A percentile compares a stretch with the other conserved stretches of the same genome.
Evolutionary conservation across 2,797 vertebrate species (phyloP).

Genomic region (Eleutherodactylus coqui): DNA sequence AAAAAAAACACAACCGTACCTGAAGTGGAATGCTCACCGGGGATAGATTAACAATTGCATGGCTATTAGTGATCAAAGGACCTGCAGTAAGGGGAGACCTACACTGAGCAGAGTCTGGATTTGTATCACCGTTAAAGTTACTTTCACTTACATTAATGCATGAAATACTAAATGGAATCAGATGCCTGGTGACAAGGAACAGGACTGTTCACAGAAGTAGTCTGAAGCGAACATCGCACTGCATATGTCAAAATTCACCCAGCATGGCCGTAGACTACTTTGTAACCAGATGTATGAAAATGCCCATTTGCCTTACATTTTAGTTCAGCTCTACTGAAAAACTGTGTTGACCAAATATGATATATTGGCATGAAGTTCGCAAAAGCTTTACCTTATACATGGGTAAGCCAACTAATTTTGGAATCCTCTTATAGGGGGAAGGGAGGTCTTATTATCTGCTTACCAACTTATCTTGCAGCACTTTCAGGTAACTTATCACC

Average conservation of each 20-base stretch:
- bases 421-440: too few relatives aligned
- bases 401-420: too few relatives aligned
- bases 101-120: slow-evolving; percentile 56
- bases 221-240: background rate
- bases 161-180: slow-evolving; percentile 47
- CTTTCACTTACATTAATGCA: slow-evolving; percentile 54
- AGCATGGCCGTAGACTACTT: background rate
- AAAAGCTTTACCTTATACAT: too few relatives aligned
- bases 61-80: slow-evolving; percentile 58
- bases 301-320: background rate
- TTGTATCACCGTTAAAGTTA: slow-evolving; percentile 41
- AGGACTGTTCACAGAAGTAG: slow-evolving; percentile 21
- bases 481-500: too few relatives aligned
- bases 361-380: too few relatives aligned
- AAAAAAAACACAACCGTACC: slow-evolving; percentile 1
- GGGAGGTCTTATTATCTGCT: too few relatives aligned
- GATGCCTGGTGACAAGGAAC: slow-evolving; percentile 43
- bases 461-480: too few relatives aligned
- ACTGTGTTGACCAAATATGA: background rate
- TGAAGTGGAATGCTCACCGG: slow-evolving; percentile 39
- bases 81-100: slow-evolving; percentile 44
- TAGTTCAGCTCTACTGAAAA: background rate
- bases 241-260: background rate
- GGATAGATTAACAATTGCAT: slow-evolving; percentile 49
- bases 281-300: background rate